A percentile compares a stretch with the other conserved stretches of the same genome.
Evolutionary conservation across 1,140 invertebrate genomes (phyloP).

Genomic region (Drosophila mauritiana): DNA sequence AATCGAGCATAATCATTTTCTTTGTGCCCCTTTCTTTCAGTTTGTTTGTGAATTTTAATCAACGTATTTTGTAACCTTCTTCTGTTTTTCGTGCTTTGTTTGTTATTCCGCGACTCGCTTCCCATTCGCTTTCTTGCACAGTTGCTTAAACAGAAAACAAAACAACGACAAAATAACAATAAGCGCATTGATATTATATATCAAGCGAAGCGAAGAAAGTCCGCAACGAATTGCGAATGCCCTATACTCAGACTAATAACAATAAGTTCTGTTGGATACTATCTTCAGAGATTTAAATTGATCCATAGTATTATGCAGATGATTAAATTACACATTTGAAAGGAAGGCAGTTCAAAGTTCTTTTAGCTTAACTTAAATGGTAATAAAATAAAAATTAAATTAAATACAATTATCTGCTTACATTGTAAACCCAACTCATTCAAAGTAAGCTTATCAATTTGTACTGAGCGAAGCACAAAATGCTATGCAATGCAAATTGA

Average conservation of each 20-base stretch:
- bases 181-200: conserved; percentile 36
- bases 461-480: neutral
- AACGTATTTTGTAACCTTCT: conserved; percentile 71
- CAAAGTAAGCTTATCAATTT: conserved; percentile 11
- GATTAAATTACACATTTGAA: too few species aligned
- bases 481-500: conserved; percentile 9
- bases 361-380: too few species aligned
- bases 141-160: conserved; percentile 33
- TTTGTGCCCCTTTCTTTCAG: conserved; percentile 44
- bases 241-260: neutral
- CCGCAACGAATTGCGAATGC: conserved; percentile 2
- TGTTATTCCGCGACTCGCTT: conserved; percentile 45
- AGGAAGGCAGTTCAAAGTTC: too few species aligned
- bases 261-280: neutral
- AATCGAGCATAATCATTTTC: conserved; percentile 48
- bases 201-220: conserved; percentile 27
- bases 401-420: neutral
- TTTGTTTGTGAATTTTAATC: conserved; percentile 63
- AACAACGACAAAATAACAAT: conserved; percentile 34
- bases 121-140: conserved; percentile 59
- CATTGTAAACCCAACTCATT: neutral
- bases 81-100: conserved; percentile 36
- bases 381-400: neutral
- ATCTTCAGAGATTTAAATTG: neutral
- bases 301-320: too few species aligned